phyloP scores from a whole-genome alignment of 2,888 invertebrate genomes.

The Apamea monoglypha region DNA sequence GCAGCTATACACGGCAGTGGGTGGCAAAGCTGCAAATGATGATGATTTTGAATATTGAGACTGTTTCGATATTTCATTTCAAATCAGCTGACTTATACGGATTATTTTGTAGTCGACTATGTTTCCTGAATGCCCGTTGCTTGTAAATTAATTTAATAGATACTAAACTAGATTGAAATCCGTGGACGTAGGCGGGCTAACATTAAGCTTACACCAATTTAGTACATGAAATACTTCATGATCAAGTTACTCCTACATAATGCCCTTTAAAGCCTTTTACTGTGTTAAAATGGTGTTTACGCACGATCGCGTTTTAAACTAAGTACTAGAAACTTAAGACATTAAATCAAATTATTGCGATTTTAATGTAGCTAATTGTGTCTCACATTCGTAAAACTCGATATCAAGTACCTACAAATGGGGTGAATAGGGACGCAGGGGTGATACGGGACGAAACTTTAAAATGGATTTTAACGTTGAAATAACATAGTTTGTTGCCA shows the following conservation, averaged over 20 bases:
- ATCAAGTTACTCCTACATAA: constrained; percentile 40
- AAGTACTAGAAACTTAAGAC: not conserved
- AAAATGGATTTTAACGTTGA: not conserved
- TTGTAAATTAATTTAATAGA: constrained; percentile 4
- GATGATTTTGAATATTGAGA: not conserved
- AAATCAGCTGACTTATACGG: not conserved
- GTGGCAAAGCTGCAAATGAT: not conserved
- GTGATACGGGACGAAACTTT: too few species aligned
- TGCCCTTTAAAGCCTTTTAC: constrained; percentile 9
- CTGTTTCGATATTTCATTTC: not conserved
- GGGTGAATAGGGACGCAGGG: too few species aligned
- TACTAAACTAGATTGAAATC: constrained; percentile 8
- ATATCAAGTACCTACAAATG: not conserved
- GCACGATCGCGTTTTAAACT: not conserved
- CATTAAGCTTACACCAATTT: constrained; percentile 37
- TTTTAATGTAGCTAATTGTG: not conserved
- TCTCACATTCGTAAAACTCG: not conserved
- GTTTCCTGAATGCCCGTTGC: not conserved
- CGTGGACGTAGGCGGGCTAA: constrained; percentile 12
- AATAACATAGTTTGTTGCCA: not conserved
- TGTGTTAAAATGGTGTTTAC: constrained; percentile 9
- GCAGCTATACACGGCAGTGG: not conserved
- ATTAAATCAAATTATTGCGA: not conserved
- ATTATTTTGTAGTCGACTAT: not conserved
- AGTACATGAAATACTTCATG: constrained; percentile 40